Conservation (phyloP, 1,140 invertebrate species). For the Laupala kohalensis region DNA sequence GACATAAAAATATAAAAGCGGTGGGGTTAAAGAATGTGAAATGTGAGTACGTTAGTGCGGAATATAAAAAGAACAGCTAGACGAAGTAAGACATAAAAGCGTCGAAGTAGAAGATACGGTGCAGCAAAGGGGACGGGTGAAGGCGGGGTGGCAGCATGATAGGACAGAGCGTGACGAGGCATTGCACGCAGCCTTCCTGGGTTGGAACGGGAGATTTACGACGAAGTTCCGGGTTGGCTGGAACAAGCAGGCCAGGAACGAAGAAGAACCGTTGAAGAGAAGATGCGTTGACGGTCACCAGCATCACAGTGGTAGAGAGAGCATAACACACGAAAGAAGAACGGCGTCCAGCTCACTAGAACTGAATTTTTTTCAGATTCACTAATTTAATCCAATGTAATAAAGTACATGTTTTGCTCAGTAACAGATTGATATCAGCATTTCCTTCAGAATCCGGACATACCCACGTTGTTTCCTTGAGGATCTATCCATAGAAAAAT, state of each 20-base stretch:
- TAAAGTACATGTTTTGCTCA: too few species aligned
- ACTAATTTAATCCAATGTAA: too few species aligned
- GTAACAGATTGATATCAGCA: too few species aligned
- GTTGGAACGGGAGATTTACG: not conserved
- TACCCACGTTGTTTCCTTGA: too few species aligned
- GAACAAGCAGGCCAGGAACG: too few species aligned
- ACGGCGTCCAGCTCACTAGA: too few species aligned
- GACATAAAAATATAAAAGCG: not conserved
- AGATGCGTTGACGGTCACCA: not conserved
- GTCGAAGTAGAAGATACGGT: not conserved
- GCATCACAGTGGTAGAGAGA: too few species aligned
- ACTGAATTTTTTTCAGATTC: too few species aligned
- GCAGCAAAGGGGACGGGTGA: not conserved
- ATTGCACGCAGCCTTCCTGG: not conserved
- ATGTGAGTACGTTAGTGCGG: not conserved
- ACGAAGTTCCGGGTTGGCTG: not conserved
- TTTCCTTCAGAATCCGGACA: too few species aligned
- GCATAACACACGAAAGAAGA: not conserved
- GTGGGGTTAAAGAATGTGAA: not conserved
- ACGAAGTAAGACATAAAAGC: not conserved
- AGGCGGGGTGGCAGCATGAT: not conserved
- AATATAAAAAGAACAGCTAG: not conserved
- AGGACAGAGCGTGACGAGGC: too few species aligned
- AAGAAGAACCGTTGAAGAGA: too few species aligned
- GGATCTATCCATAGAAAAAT: too few species aligned